Evolutionary conservation across 2,113 vertebrate species (phyloP).

Genomic region (Siniperca knerii): DNA sequence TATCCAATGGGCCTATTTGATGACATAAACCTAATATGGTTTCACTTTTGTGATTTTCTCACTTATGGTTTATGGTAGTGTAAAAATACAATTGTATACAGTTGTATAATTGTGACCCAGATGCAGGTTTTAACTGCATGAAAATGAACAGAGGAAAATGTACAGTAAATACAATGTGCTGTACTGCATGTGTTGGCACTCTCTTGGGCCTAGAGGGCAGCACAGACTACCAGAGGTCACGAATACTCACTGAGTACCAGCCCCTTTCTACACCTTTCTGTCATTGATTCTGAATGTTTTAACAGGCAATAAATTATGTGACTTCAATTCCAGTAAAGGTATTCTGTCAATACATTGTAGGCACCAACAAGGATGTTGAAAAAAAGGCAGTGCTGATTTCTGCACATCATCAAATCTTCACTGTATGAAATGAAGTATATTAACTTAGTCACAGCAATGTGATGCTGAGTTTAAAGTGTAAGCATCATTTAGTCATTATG

Average conservation of each 20-base stretch:
- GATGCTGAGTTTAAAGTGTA: not conserved
- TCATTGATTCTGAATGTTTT: not conserved
- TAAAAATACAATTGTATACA: not conserved
- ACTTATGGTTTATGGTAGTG: not conserved
- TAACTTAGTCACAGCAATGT: not conserved
- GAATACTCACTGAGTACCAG: not conserved
- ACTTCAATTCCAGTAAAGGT: not conserved
- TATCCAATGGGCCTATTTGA: not conserved
- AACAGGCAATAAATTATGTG: not conserved
- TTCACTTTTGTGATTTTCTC: not conserved
- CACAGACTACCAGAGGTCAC: constrained; percentile 21
- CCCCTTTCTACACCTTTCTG: not conserved
- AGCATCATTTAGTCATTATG: not conserved
- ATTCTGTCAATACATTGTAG: not conserved
- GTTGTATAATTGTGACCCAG: not conserved
- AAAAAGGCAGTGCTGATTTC: not conserved
- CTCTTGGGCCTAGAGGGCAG: constrained; percentile 49
- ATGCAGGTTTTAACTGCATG: not conserved
- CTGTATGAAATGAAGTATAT: not conserved
- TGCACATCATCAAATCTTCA: not conserved
- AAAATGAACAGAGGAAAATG: not conserved
- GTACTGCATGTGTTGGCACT: not conserved
- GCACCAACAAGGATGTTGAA: not conserved
- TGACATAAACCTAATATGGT: not conserved
- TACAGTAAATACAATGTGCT: not conserved